phyloP scores from a whole-genome alignment of 2,888 invertebrate species.

The Pammene fasciana region DNA sequence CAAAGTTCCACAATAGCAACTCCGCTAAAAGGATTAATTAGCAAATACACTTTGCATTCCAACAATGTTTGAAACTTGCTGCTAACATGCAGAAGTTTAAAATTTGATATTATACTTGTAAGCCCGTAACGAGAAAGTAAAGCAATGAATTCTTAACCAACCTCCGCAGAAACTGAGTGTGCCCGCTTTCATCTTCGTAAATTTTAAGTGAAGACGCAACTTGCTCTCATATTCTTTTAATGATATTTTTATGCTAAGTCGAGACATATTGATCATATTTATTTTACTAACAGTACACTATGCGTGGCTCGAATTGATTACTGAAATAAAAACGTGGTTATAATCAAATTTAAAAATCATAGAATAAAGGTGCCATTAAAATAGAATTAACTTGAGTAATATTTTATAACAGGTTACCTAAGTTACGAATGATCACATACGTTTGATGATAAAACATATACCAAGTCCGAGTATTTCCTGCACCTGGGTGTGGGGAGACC shows the following conservation, averaged over 20 bases:
- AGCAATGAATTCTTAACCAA: constrained; percentile 32
- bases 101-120: constrained; percentile 21
- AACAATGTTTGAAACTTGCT: constrained; percentile 12
- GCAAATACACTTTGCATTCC: background rate
- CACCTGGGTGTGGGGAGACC: no score
- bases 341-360: no score
- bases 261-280: background rate
- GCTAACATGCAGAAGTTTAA: constrained; percentile 20
- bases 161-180: constrained; percentile 6
- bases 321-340: no score
- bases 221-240: constrained; percentile 5
- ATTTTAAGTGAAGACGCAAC: constrained; percentile 23
- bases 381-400: no score
- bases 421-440: no score
- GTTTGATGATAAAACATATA: no score
- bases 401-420: no score
- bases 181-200: constrained; percentile 20
- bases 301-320: no score
- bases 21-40: background rate
- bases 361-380: no score
- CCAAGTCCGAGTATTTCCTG: no score
- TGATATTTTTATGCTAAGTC: constrained; percentile 1
- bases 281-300: background rate
- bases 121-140: constrained; percentile 26
- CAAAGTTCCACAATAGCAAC: background rate